phyloP scores from a whole-genome alignment of 2,888 invertebrate species.

The Melieria picta region DNA sequence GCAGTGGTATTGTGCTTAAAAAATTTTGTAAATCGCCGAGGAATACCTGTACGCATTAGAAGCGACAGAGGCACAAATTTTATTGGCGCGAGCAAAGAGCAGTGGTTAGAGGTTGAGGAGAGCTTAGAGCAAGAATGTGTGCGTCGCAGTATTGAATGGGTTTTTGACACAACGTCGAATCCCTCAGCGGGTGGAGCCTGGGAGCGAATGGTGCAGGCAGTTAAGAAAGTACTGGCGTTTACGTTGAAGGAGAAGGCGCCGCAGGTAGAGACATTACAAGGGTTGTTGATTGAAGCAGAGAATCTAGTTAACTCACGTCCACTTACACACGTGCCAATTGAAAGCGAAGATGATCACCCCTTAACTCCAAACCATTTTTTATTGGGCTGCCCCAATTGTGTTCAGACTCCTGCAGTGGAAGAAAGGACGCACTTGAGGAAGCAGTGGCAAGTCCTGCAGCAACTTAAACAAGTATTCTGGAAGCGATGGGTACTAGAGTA shows the following conservation, averaged over 20 bases:
- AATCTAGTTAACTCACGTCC: slow-evolving; percentile 3
- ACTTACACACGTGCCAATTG: slow-evolving; percentile 6
- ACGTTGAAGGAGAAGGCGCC: slow-evolving; percentile 32
- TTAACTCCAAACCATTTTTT: slow-evolving; percentile 26
- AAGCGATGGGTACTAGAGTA: slow-evolving; percentile 14
- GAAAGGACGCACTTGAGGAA: slow-evolving; percentile 28
- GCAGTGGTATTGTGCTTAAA: slow-evolving; percentile 8
- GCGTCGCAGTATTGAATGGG: slow-evolving; percentile 11
- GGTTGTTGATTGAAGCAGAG: background rate
- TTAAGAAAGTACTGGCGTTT: slow-evolving; percentile 30
- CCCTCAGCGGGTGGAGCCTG: slow-evolving; percentile 33
- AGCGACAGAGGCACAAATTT: slow-evolving; percentile 32
- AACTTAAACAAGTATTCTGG: slow-evolving; percentile 11
- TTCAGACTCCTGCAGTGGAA: slow-evolving; percentile 7
- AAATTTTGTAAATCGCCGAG: slow-evolving; percentile 28
- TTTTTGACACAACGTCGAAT: too few species aligned
- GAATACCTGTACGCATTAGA: slow-evolving; percentile 22
- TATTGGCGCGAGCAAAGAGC: slow-evolving; percentile 29
- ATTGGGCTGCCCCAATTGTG: slow-evolving; percentile 10
- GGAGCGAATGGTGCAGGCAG: slow-evolving; percentile 36
- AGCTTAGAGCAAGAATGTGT: slow-evolving; percentile 33
- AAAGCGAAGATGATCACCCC: slow-evolving; percentile 2
- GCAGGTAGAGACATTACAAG: slow-evolving; percentile 8
- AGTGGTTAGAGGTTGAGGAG: slow-evolving; percentile 5
- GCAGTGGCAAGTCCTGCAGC: slow-evolving; percentile 29